These are phyloP conservation scores for Coecobrya sp. DNA, from an alignment of 2,888 invertebrate species.

Conservation along the genomic window DNA sequence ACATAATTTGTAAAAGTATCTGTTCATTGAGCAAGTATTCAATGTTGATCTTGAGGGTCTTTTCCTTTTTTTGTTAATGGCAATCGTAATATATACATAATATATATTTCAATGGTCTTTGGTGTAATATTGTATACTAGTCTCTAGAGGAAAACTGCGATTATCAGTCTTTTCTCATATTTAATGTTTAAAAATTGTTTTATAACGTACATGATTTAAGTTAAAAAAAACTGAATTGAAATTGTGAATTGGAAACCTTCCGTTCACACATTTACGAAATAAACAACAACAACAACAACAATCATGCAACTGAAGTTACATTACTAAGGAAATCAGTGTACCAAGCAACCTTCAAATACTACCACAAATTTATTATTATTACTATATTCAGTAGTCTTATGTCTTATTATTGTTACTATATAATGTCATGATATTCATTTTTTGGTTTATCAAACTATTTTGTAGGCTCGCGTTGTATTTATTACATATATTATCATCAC, in stretches of 20 bases:
- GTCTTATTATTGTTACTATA: conserved; percentile 46
- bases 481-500: conserved; percentile 46
- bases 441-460: neutral
- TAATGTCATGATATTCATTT: conserved; percentile 30
- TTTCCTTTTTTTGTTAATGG: conserved; percentile 85
- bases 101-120: conserved; percentile 83
- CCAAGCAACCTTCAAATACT: conserved; percentile 67
- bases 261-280: neutral
- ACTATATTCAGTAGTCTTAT: conserved; percentile 16
- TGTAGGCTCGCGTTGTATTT: conserved; percentile 45
- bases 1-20: conserved; percentile 58
- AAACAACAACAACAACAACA: conserved; percentile 67
- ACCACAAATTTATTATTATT: conserved; percentile 74
- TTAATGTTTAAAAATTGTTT: conserved; percentile 72
- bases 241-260: conserved; percentile 40
- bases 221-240: conserved; percentile 9
- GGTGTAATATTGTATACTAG: conserved; percentile 86
- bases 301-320: conserved; percentile 80
- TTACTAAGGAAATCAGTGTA: conserved; percentile 73
- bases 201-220: conserved; percentile 30
- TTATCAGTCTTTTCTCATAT: conserved; percentile 76
- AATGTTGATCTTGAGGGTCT: conserved; percentile 82
- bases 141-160: conserved; percentile 83
- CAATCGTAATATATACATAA: conserved; percentile 81
- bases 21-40: conserved; percentile 80